Percentiles rank a stretch among this genome's conserved stretches.
Conservation (phyloP, 2,888 invertebrate species). For the Acutogordius australiensis region DNA sequence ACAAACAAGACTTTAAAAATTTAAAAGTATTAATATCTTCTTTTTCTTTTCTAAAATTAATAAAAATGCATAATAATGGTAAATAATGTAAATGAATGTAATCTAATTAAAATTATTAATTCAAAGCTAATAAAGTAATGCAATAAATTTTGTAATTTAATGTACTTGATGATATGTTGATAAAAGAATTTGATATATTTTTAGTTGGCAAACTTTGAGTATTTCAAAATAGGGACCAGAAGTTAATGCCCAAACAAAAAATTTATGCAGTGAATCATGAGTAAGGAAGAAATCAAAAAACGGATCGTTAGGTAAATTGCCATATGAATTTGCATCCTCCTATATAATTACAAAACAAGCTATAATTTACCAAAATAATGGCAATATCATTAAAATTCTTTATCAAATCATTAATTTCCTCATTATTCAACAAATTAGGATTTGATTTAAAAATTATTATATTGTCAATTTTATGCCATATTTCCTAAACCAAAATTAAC, state of each 20-base stretch:
- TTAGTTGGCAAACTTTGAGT: not conserved
- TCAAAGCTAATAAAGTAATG: not conserved
- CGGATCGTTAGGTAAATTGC: conserved; percentile 1
- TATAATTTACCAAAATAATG: not conserved
- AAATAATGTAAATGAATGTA: too few relatives aligned
- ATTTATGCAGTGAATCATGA: conserved; percentile 8
- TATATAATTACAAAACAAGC: not conserved
- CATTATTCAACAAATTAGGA: not conserved
- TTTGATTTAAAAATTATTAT: not conserved
- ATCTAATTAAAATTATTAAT: not conserved
- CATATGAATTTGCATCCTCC: not conserved
- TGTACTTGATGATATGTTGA: not conserved
- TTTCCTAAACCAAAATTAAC: not conserved
- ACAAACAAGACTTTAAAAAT: not conserved
- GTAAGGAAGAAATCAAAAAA: conserved; percentile 9
- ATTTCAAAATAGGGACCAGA: conserved; percentile 4
- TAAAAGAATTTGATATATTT: conserved; percentile 6
- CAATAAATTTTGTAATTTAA: not conserved
- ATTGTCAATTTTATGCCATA: not conserved
- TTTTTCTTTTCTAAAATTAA: too few relatives aligned
- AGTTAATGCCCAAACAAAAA: conserved; percentile 1
- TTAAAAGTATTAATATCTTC: not conserved
- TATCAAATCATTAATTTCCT: not conserved
- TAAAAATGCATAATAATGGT: too few relatives aligned
- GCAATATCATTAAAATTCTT: not conserved